These are phyloP conservation scores for Sepiola atlantica DNA, from an alignment of 2,888 invertebrate genomes.

Conservation along the genomic window DNA sequence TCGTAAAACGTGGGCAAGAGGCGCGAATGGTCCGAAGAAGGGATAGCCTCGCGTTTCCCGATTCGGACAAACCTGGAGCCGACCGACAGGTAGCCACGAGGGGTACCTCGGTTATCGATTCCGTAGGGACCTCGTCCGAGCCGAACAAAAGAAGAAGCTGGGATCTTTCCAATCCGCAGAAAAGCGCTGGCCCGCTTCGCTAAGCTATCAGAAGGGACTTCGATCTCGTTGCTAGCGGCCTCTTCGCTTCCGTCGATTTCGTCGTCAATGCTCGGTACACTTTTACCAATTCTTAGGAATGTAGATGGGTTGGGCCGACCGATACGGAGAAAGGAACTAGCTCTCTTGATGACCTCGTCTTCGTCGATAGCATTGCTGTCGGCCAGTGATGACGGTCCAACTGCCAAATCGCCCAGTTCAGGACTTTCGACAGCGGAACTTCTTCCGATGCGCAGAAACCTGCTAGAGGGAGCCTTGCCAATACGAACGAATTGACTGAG, in stretches of 20 bases:
- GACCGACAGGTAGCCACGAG: conserved; percentile 50
- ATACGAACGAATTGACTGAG: conserved; percentile 54
- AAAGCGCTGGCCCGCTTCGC: conserved; percentile 52
- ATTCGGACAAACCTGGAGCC: conserved; percentile 52
- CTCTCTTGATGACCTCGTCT: conserved; percentile 48
- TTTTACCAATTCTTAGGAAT: conserved; percentile 43
- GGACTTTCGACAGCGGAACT: neutral
- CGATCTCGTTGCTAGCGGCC: conserved; percentile 44
- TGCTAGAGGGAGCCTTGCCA: conserved; percentile 49
- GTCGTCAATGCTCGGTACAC: neutral
- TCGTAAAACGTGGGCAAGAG: neutral
- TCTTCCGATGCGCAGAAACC: conserved; percentile 37
- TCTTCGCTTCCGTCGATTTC: neutral
- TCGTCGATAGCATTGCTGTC: conserved; percentile 40
- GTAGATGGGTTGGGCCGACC: conserved; percentile 47
- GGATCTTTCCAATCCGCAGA: conserved; percentile 57
- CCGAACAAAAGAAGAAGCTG: conserved; percentile 55
- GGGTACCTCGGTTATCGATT: conserved; percentile 44
- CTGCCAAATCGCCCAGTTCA: conserved; percentile 16
- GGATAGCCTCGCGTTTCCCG: conserved; percentile 50
- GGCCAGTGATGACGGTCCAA: conserved; percentile 14
- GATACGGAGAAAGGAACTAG: conserved; percentile 48
- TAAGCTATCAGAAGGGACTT: neutral
- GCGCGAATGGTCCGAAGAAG: neutral
- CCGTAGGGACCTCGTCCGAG: conserved; percentile 51